Conservation (phyloP, 1,140 invertebrate species). For the Zaprionus ghesquierei region DNA sequence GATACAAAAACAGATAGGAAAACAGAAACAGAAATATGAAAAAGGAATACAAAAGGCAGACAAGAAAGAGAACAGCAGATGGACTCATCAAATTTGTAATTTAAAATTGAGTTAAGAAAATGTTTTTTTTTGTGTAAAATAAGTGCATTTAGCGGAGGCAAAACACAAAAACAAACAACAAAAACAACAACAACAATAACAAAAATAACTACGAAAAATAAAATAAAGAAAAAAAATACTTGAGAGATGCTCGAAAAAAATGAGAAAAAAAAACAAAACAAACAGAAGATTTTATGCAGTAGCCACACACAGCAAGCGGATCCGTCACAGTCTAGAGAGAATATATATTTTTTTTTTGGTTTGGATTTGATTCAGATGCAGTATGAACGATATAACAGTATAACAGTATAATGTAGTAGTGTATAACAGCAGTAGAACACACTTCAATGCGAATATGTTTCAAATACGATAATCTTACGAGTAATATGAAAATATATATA, state of each 20-base stretch:
- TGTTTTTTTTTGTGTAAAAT: conserved; percentile 61
- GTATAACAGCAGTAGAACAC: conserved; percentile 15
- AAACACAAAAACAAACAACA: too few relatives aligned
- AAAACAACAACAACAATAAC: too few relatives aligned
- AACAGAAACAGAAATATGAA: not conserved
- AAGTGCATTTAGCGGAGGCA: conserved; percentile 56
- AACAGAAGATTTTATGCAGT: conserved; percentile 1
- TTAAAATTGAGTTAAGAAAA: conserved; percentile 16
- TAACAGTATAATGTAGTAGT: conserved; percentile 12
- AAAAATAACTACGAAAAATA: conserved; percentile 41
- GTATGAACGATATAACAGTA: conserved; percentile 16
- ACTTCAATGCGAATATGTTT: conserved; percentile 39
- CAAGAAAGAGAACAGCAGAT: not conserved
- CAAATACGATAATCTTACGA: conserved; percentile 24
- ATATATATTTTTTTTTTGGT: conserved; percentile 10
- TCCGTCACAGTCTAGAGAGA: conserved; percentile 59
- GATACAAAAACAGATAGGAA: not conserved
- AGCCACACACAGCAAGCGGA: conserved; percentile 56
- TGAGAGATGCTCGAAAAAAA: conserved; percentile 14
- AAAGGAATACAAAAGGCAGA: not conserved
- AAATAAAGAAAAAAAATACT: not conserved
- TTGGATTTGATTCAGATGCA: conserved; percentile 15
- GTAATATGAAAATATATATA: conserved; percentile 20
- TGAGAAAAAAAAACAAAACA: conserved; percentile 15
- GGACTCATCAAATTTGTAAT: conserved; percentile 16